Percentiles rank a stretch among this genome's conserved stretches.
These are phyloP conservation scores for Lethrus apterus DNA, from an alignment of 1,140 invertebrate genomes.

Conservation along the genomic window DNA sequence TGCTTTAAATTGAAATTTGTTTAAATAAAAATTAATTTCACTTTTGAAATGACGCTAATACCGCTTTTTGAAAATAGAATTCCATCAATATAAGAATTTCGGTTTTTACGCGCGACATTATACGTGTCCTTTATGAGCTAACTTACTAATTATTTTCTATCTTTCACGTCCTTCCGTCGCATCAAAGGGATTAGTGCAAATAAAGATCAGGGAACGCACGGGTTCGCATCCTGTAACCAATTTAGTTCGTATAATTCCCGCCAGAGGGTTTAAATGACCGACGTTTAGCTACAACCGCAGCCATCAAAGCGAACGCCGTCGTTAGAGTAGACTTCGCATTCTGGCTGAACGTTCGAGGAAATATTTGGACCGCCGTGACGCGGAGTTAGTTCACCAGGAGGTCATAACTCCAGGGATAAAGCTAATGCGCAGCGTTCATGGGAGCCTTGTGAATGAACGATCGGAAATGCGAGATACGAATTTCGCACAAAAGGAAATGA, in stretches of 20 bases:
- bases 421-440: conserved; percentile 22
- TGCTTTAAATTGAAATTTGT: conserved; percentile 13
- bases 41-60: background rate
- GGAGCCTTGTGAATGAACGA: conserved; percentile 20
- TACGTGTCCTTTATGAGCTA: background rate
- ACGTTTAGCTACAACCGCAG: conserved; percentile 23
- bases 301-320: conserved; percentile 19
- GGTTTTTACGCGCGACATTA: background rate
- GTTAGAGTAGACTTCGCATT: conserved; percentile 15
- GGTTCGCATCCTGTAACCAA: conserved; percentile 23
- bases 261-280: conserved; percentile 27
- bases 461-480: conserved; percentile 16
- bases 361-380: conserved; percentile 20
- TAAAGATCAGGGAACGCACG: conserved; percentile 21
- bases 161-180: conserved; percentile 13
- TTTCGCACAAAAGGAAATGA: no score
- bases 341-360: conserved; percentile 15
- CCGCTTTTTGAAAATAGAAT: no score
- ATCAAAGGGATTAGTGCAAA: conserved; percentile 22
- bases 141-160: conserved; percentile 2
- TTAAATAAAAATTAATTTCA: conserved; percentile 1
- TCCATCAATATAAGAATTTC: no score
- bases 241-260: conserved; percentile 25
- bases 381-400: conserved; percentile 23
- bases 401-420: conserved; percentile 25